Base-by-base conservation (phyloP, 2,797 vertebrate species). In the Lepidocolaptes lacrymiger region DNA sequence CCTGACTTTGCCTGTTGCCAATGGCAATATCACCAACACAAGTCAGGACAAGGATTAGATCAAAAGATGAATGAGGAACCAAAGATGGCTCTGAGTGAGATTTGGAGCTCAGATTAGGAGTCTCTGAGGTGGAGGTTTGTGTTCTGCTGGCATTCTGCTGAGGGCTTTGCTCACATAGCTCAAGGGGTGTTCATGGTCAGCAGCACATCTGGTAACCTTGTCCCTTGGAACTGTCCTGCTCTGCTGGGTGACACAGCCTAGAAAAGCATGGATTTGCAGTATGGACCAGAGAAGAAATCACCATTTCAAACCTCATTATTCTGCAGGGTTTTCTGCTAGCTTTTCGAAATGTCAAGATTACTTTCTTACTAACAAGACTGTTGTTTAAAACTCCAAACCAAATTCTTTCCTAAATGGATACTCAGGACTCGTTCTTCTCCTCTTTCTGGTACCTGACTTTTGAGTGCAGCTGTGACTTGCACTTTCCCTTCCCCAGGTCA, bases 11-110 rank as follows among this genome's bases (percentile, higher is more conserved):
- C 88, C 88, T 90, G 59, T 87, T 91, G 94, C 95, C 95, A 87
- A 79, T 96, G 90, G 88, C 96, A 94, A 77, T 95, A 94, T 96
- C 95, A 92, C 91, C 89, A 67, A 87, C 56, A 79, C 93, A 96
- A 96, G 96, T 97, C 83, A 76, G 93, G 95, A 96, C 95, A 96
- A 79, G 91, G 85, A 89, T 82, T 76, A 96, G 88, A 95, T 96
- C 94, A 97, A 95, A 91, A 96, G 94, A 30, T 77, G 77, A 43
- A 16, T 0, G 6, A 91, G 86, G 94, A 97, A 91, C 96, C 93
- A 56, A 68, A 85, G 95, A 93, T 96, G 96, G 82, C 89, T 94
- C 82, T 94, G 91, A 94, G 89, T 91, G 88, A 88, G 95, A 96
- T 96, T 2, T 64, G 83, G 91, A 95, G 91, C 88, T 88, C 75